Conservation (phyloP, 2,797 vertebrate species). For the Tragopan temminckii region DNA sequence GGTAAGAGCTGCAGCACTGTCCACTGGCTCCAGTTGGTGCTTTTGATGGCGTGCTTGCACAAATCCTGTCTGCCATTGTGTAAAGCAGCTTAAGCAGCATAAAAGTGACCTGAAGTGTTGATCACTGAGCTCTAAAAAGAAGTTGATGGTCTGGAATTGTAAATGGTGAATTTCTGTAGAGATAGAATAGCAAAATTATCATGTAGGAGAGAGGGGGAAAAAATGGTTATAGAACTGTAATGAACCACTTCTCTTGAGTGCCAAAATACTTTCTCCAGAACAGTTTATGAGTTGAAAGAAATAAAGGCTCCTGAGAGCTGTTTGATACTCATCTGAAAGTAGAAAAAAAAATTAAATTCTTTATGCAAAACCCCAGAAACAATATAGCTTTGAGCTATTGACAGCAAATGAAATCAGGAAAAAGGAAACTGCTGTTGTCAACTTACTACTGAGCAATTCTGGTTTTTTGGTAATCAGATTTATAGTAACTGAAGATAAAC, state of each 20-base stretch:
- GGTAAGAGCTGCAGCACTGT: neutral
- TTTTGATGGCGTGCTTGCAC: neutral
- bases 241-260: neutral
- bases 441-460: neutral
- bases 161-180: neutral
- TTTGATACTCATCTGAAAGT: neutral
- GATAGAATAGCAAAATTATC: neutral
- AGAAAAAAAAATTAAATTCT: neutral
- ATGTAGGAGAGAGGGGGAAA: neutral
- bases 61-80: neutral
- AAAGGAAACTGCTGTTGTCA: neutral
- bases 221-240: neutral
- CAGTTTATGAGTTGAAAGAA: neutral
- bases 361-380: neutral
- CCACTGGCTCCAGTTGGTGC: neutral
- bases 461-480: neutral
- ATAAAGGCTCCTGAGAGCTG: neutral
- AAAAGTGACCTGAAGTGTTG: neutral
- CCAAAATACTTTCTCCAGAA: neutral
- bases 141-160: neutral
- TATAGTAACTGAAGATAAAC: neutral
- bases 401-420: neutral
- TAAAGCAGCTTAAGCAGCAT: neutral
- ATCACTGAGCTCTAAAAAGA: neutral
- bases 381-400: neutral